Evolutionary conservation across 2,113 vertebrate genomes (phyloP).

Genomic region (Gracilinanus agilis): DNA sequence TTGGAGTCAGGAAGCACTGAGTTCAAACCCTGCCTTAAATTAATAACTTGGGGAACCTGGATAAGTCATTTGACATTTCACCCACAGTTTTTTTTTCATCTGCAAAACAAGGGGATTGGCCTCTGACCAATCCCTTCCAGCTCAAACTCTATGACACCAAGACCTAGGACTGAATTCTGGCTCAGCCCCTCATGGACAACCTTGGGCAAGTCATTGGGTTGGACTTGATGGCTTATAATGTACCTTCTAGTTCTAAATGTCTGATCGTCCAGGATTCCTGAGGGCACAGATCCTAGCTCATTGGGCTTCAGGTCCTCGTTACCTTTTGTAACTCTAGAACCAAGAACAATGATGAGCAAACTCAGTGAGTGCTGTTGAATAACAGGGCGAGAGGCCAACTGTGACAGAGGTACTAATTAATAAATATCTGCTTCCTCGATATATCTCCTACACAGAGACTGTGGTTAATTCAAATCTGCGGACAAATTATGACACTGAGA

Average conservation of each 20-base stretch:
- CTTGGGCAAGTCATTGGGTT: not conserved
- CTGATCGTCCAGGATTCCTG: not conserved
- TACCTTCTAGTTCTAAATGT: not conserved
- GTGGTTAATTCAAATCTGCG: not conserved
- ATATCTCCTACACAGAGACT: no score
- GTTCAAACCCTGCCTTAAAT: not conserved
- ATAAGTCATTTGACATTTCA: not conserved
- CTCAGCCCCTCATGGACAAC: not conserved
- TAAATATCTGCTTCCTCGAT: no score
- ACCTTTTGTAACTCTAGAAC: not conserved
- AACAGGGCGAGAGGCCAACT: not conserved
- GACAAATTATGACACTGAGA: not conserved
- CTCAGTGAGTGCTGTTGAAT: not conserved
- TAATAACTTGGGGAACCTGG: not conserved
- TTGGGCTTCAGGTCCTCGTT: not conserved
- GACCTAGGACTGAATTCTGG: not conserved
- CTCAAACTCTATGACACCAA: not conserved
- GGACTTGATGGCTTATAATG: not conserved
- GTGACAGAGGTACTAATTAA: not conserved
- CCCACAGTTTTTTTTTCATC: no score
- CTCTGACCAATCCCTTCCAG: not conserved
- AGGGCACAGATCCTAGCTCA: not conserved
- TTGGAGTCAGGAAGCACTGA: no score
- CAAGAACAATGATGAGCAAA: not conserved
- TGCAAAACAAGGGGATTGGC: not conserved